Conservation (phyloP, 2,113 vertebrate genomes). For the Hassar affinis region DNA sequence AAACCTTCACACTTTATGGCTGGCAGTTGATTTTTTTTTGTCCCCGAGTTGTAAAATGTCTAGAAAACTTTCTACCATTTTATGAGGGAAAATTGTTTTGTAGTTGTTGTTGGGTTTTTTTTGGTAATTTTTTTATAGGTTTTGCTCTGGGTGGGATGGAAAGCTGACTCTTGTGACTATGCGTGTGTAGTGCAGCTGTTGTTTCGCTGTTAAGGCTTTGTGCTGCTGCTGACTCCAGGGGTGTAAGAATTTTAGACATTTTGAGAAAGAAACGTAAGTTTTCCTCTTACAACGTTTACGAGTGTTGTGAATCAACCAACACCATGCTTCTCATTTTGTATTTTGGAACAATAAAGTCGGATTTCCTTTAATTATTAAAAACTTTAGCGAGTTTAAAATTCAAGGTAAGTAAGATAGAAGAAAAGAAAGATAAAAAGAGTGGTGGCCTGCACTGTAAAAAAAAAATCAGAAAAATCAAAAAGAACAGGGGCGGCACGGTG, state of each 20-base stretch:
- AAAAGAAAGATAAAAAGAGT: neutral
- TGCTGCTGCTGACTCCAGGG: neutral
- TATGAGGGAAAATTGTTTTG: neutral
- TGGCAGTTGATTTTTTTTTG: neutral
- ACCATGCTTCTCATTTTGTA: neutral
- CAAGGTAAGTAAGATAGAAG: neutral
- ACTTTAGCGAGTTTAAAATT: no score
- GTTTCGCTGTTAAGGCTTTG: neutral
- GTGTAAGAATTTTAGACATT: neutral
- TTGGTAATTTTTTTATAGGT: neutral
- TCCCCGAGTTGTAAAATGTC: neutral
- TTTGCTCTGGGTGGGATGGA: neutral
- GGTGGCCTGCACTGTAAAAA: no score
- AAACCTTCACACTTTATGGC: neutral
- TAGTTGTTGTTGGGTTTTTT: neutral
- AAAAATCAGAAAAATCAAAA: no score
- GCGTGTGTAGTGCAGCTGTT: neutral
- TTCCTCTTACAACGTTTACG: neutral
- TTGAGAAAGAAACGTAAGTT: neutral
- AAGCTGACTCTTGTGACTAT: neutral
- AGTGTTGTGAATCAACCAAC: neutral
- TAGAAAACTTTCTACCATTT: neutral
- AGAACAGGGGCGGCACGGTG: no score
- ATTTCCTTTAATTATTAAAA: neutral
- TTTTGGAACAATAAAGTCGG: neutral